Evolutionary conservation across 2,797 vertebrate genomes (phyloP).

Genomic region (Dipus sagitta): DNA sequence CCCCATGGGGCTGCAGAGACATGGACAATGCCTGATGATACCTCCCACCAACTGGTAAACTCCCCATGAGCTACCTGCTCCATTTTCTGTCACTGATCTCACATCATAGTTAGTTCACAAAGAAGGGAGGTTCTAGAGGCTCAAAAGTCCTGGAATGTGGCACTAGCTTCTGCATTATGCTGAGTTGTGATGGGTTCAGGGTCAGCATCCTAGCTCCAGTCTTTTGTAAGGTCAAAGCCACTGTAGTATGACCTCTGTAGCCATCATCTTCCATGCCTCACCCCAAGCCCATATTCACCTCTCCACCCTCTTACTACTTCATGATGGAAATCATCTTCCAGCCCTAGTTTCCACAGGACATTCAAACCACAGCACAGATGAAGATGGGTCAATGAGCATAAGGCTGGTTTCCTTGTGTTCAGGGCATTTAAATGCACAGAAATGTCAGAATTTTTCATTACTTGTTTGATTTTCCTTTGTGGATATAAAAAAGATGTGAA

Average conservation of each 20-base stretch:
- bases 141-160: background rate
- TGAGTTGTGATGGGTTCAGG: background rate
- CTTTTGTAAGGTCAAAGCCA: too few relatives aligned
- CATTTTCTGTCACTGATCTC: background rate
- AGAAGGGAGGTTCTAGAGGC: background rate
- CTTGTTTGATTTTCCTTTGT: background rate
- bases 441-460: background rate
- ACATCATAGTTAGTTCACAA: too few relatives aligned
- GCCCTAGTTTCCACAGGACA: background rate
- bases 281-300: background rate
- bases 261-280: too few relatives aligned
- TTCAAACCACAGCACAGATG: background rate
- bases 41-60: background rate
- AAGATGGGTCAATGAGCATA: background rate
- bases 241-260: background rate
- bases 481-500: background rate
- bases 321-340: too few relatives aligned
- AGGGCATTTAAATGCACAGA: background rate
- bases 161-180: background rate
- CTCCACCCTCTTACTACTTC: too few relatives aligned
- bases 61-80: too few relatives aligned
- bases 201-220: background rate
- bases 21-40: background rate
- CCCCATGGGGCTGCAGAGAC: background rate
- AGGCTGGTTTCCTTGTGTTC: background rate